Base-by-base conservation (phyloP, 2,113 vertebrate species). In the Sapayoa aenigma region DNA sequence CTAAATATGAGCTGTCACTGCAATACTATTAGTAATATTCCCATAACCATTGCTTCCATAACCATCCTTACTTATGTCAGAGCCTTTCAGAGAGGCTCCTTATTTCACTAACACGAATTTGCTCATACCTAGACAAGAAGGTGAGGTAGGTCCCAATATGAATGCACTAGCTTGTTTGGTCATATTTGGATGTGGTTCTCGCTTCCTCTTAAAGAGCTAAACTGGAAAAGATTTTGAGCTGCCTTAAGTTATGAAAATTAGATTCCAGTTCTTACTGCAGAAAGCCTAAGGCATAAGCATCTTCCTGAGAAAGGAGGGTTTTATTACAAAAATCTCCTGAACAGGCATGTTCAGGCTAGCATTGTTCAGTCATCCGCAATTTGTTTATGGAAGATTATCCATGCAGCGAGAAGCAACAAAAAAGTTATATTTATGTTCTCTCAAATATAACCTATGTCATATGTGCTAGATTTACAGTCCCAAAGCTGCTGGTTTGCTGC, bases 311-410 rank as follows among this genome's bases (percentile, higher is more conserved):
- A 93, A 79, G 23, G 39, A 81, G 20, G 17, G 8, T 21, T 94
- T 92, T 90, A 56, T 89, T 94, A 78, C 62, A 84, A 89, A 94
- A 87, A 35, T 19, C 27, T 87, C 52, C 62, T 87, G 59, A 95
- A 89, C 28, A 91, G 53, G 25, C 62, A 60, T 3, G 6, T 60
- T 80, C 35, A 75, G 60, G 56, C 83, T 95, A 77, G 28, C 56
- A 67, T 84, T 94, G 84, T 77, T 92, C 86, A 84, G 76, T 86
- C 83, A 86, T 94, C 67, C 5, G 1, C 67, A 76, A 2, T 95
- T 94, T 95, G 65, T 88, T 95, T 88, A 80, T 77, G 76, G 84
- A 86, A 95, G n/a, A 66, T 94, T 94, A 92, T 84, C 75, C 41
- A 21, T 91, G 47, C 55, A 87, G 73, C 81, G 72, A 93, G 84